These are phyloP conservation scores for Triplophysa tibetana DNA, from an alignment of 2,113 vertebrate genomes.

Conservation along the genomic window DNA sequence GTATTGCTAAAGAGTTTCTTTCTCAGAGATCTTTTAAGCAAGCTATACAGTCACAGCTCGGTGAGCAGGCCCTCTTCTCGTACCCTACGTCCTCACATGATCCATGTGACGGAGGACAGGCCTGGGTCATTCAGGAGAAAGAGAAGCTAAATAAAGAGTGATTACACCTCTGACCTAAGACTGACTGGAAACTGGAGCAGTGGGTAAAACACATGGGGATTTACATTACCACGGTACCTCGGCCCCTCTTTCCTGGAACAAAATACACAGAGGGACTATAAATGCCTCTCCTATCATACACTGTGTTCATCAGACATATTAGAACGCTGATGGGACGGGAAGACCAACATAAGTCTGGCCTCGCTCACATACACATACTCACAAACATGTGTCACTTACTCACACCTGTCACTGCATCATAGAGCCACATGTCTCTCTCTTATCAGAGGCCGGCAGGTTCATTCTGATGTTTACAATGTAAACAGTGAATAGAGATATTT, in stretches of 20 bases:
- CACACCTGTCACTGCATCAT: not conserved
- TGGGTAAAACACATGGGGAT: conserved; percentile 60
- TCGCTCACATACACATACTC: conserved; percentile 3
- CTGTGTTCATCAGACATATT: conserved; percentile 9
- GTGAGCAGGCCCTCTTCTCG: not conserved
- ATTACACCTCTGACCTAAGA: conserved; percentile 67
- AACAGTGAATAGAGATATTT: not conserved
- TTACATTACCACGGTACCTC: conserved; percentile 63
- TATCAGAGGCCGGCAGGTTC: conserved; percentile 10
- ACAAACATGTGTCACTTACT: not conserved
- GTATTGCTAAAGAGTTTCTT: not conserved
- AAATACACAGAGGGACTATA: conserved; percentile 61
- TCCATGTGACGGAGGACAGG: not conserved
- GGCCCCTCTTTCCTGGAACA: conserved; percentile 70
- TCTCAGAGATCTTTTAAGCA: not conserved
- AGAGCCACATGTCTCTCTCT: not conserved
- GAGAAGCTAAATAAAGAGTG: conserved; percentile 70
- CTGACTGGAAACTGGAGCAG: conserved; percentile 58
- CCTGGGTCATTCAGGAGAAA: conserved; percentile 8
- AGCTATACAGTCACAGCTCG: not conserved
- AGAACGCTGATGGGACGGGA: conserved; percentile 3
- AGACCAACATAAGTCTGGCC: conserved; percentile 9
- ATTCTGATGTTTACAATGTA: not conserved
- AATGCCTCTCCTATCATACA: conserved; percentile 41
- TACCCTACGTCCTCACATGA: not conserved